A percentile compares a stretch with the other conserved stretches of the same genome.
Conservation (phyloP, 37 sponge, comb jelly and placozoan species). For the Haliclona indistincta region DNA sequence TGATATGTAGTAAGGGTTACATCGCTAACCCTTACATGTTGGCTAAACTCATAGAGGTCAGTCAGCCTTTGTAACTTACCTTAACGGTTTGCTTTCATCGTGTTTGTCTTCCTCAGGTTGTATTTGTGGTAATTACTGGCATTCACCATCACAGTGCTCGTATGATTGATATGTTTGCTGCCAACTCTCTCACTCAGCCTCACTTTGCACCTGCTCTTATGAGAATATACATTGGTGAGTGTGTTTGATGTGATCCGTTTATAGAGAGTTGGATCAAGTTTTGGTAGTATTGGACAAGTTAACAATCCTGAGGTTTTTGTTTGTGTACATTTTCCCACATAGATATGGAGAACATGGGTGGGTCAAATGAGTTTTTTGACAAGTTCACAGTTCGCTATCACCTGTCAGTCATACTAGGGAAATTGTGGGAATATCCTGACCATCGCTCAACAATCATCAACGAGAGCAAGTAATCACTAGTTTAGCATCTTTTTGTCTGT, state of each 20-base stretch:
- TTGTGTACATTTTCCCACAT: background rate
- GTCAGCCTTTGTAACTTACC: background rate
- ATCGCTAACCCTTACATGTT: conserved; percentile 86
- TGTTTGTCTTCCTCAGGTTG: conserved; percentile 19
- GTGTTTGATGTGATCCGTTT: background rate
- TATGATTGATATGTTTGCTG: conserved; percentile 40
- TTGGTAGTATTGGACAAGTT: conserved; percentile 75
- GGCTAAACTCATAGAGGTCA: conserved; percentile 90
- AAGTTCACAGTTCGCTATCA: conserved; percentile 97
- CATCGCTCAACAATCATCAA: conserved; percentile 43
- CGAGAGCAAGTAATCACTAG: conserved; percentile 39
- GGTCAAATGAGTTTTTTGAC: conserved; percentile 97
- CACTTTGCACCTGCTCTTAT: conserved; percentile 67
- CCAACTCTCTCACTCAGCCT: conserved; percentile 31
- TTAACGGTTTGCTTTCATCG: background rate
- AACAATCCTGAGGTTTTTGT: background rate
- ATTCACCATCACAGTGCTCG: conserved; percentile 30
- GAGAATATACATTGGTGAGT: conserved; percentile 65
- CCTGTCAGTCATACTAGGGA: conserved; percentile 73
- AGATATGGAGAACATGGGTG: conserved; percentile 93
- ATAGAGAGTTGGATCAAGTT: conserved; percentile 51
- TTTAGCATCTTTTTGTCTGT: background rate
- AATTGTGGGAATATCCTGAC: conserved; percentile 73
- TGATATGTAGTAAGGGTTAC: conserved; percentile 55
- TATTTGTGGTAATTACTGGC: conserved; percentile 65